Conservation (phyloP, 2,888 invertebrate species). For the Bombylius major region DNA sequence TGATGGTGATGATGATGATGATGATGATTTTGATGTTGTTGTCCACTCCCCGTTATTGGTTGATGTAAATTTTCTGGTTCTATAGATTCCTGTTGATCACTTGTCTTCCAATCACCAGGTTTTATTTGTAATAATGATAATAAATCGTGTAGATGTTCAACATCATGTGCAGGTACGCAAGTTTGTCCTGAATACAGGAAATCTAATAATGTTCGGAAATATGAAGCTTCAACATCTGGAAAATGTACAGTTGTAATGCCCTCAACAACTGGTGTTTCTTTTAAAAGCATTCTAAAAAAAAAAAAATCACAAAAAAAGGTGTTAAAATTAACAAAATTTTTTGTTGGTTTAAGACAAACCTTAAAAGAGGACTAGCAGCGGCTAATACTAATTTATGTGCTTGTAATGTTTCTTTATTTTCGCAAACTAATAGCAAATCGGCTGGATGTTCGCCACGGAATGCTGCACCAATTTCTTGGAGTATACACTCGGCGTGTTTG, state of each 20-base stretch:
- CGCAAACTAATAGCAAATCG: constrained; percentile 74
- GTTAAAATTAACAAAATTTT: not conserved
- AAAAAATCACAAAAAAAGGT: not conserved
- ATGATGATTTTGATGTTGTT: constrained; percentile 37
- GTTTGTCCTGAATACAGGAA: constrained; percentile 80
- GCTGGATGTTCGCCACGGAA: constrained; percentile 77
- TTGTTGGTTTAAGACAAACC: constrained; percentile 36
- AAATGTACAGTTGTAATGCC: constrained; percentile 69
- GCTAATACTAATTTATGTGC: constrained; percentile 79
- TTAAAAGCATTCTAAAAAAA: constrained; percentile 48
- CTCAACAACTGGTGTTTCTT: constrained; percentile 56
- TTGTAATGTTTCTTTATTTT: constrained; percentile 66
- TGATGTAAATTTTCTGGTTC: constrained; percentile 31
- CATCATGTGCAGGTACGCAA: constrained; percentile 44
- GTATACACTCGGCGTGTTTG: constrained; percentile 86
- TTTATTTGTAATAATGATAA: constrained; percentile 75
- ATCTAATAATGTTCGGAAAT: constrained; percentile 69
- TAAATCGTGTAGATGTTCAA: constrained; percentile 70
- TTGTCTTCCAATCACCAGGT: constrained; percentile 60
- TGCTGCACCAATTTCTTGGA: constrained; percentile 80
- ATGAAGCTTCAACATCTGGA: constrained; percentile 67
- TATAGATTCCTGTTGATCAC: constrained; percentile 36
- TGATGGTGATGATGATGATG: constrained; percentile 22
- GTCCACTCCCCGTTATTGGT: constrained; percentile 23
- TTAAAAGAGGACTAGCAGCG: constrained; percentile 73